Evolutionary conservation across 2,888 invertebrate species (phyloP).

Genomic region (Netelia virgata): DNA sequence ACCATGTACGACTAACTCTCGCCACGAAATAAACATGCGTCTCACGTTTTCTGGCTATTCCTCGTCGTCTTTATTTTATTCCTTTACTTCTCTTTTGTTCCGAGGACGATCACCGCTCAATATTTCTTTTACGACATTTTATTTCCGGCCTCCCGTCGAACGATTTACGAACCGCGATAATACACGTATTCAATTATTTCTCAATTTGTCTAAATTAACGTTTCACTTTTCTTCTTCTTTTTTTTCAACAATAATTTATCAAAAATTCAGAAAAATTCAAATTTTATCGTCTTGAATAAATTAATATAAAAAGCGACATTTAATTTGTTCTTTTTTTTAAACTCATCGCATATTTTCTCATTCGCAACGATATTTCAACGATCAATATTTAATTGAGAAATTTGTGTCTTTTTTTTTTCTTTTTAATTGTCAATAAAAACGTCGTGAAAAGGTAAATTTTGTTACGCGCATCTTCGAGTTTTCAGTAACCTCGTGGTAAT

Average conservation of each 20-base stretch:
- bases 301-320: no score
- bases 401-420: no score
- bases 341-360: no score
- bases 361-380: no score
- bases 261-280: no score
- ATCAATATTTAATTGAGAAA: no score
- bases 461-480: background rate
- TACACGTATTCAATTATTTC: background rate
- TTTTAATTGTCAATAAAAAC: no score
- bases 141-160: background rate
- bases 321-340: no score
- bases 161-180: conserved; percentile 3
- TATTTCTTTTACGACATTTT: conserved; percentile 37
- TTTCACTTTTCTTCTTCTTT: no score
- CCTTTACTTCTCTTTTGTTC: conserved; percentile 16
- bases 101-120: conserved; percentile 38
- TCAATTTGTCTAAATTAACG: background rate
- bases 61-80: conserved; percentile 33
- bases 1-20: conserved; percentile 10
- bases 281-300: no score
- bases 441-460: background rate
- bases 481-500: conserved; percentile 6
- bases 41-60: conserved; percentile 59
- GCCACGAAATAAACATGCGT: conserved; percentile 45
- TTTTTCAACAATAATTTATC: no score